phyloP scores from a whole-genome alignment of 2,888 invertebrate genomes.

The Horisme vitalbata region DNA sequence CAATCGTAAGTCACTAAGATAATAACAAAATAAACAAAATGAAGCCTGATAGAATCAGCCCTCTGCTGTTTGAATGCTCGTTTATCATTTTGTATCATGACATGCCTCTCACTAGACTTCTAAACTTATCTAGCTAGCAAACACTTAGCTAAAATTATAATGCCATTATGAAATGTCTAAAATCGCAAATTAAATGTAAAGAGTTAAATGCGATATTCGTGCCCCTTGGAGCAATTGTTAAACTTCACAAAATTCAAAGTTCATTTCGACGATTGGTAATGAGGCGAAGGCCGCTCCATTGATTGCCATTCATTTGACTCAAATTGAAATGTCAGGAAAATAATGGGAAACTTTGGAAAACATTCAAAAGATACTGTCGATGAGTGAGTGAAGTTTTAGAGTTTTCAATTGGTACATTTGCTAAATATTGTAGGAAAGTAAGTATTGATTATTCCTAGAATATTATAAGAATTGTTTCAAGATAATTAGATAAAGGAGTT shows the following conservation, averaged over 20 bases:
- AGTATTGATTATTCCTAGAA: too few relatives aligned
- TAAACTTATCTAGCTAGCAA: constrained; percentile 16
- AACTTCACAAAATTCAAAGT: constrained; percentile 33
- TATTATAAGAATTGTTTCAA: too few relatives aligned
- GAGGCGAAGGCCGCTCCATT: constrained; percentile 26
- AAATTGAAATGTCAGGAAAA: constrained; percentile 15
- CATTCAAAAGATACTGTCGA: not conserved
- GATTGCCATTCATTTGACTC: constrained; percentile 14
- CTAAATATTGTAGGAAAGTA: too few relatives aligned
- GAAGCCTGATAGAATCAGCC: too few relatives aligned
- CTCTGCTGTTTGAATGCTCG: too few relatives aligned
- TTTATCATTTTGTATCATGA: too few relatives aligned
- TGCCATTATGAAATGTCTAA: constrained; percentile 28
- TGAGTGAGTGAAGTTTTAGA: too few relatives aligned
- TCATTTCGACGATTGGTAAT: constrained; percentile 28
- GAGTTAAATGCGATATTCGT: constrained; percentile 32
- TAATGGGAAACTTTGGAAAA: constrained; percentile 10
- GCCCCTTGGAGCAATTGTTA: constrained; percentile 32
- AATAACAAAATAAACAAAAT: too few relatives aligned
- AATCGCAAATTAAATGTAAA: constrained; percentile 25
- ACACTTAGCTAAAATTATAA: constrained; percentile 23
- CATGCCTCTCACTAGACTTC: too few relatives aligned
- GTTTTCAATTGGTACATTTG: too few relatives aligned
- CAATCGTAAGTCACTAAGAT: too few relatives aligned
- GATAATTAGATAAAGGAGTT: too few relatives aligned